Evolutionary conservation across 2,888 invertebrate genomes (phyloP).

Genomic region (Erannis defoliaria): DNA sequence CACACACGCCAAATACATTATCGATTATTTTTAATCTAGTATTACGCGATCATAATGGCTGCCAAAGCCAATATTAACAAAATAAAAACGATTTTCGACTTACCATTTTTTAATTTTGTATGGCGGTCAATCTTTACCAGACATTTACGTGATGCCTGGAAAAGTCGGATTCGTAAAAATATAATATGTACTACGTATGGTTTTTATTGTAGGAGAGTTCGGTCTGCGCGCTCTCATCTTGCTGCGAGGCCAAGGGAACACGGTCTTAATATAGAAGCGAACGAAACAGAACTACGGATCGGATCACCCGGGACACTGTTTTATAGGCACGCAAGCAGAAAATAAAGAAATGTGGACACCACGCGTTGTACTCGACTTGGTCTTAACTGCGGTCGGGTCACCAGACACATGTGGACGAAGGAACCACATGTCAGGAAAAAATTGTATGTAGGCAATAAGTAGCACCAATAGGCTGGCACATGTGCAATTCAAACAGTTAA

Average conservation of each 20-base stretch:
- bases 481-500: background rate
- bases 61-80: constrained; percentile 20
- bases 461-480: background rate
- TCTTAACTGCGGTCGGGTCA: background rate
- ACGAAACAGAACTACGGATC: constrained; percentile 68
- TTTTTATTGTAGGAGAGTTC: constrained; percentile 71
- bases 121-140: constrained; percentile 27
- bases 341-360: constrained; percentile 51
- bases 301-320: constrained; percentile 70
- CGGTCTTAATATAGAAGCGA: constrained; percentile 83
- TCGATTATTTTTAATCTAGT: constrained; percentile 33
- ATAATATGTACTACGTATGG: constrained; percentile 83
- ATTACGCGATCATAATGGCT: constrained; percentile 48
- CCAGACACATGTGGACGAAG: background rate
- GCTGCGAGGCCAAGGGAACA: constrained; percentile 72
- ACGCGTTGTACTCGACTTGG: constrained; percentile 41
- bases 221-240: constrained; percentile 76
- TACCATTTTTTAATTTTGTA: constrained; percentile 52
- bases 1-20: constrained; percentile 53
- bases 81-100: constrained; percentile 46
- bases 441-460: background rate
- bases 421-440: background rate
- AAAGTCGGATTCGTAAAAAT: constrained; percentile 77
- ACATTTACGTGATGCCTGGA: constrained; percentile 60
- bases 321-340: constrained; percentile 62